Evolutionary conservation across 2,113 vertebrate genomes (phyloP).

Genomic region (Tor tambroides): DNA sequence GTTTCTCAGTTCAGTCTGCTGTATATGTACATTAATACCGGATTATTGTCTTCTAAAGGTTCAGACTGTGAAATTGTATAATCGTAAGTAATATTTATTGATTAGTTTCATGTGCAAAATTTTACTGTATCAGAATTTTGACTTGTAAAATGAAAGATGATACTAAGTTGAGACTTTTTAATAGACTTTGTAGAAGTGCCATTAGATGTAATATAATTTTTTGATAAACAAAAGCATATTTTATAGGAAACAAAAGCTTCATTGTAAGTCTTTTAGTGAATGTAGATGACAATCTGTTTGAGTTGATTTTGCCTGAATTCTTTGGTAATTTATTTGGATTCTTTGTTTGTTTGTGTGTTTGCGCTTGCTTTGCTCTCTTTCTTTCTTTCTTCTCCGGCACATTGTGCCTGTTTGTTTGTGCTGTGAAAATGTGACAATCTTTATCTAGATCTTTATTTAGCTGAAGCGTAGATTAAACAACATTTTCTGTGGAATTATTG

Average conservation of each 20-base stretch:
- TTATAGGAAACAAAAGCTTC: slow-evolving; percentile 80
- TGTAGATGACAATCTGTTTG: slow-evolving; percentile 81
- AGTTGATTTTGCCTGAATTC: slow-evolving; percentile 73
- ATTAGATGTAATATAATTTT: slow-evolving; percentile 86
- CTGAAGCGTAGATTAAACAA: slow-evolving; percentile 81
- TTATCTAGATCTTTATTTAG: slow-evolving; percentile 79
- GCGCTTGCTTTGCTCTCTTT: slow-evolving; percentile 45
- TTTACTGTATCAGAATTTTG: slow-evolving; percentile 72
- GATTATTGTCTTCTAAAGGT: slow-evolving; percentile 77
- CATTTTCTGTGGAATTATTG: slow-evolving; percentile 66
- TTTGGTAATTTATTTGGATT: slow-evolving; percentile 65
- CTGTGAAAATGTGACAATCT: slow-evolving; percentile 85
- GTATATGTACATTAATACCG: slow-evolving; percentile 69
- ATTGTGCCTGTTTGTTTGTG: slow-evolving; percentile 71
- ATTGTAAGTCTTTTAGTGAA: slow-evolving; percentile 78
- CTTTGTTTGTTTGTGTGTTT: slow-evolving; percentile 69
- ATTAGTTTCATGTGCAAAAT: slow-evolving; percentile 75
- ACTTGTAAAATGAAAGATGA: slow-evolving; percentile 69
- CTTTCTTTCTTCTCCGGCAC: not conserved
- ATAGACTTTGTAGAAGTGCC: slow-evolving; percentile 84
- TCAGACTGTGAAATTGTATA: slow-evolving; percentile 83
- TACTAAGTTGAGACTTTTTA: slow-evolving; percentile 76
- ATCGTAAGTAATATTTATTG: slow-evolving; percentile 82
- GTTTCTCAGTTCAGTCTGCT: slow-evolving; percentile 70
- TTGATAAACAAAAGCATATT: slow-evolving; percentile 79